These are phyloP conservation scores for Gari tellinella DNA, from an alignment of 2,888 invertebrate species.

Conservation along the genomic window DNA sequence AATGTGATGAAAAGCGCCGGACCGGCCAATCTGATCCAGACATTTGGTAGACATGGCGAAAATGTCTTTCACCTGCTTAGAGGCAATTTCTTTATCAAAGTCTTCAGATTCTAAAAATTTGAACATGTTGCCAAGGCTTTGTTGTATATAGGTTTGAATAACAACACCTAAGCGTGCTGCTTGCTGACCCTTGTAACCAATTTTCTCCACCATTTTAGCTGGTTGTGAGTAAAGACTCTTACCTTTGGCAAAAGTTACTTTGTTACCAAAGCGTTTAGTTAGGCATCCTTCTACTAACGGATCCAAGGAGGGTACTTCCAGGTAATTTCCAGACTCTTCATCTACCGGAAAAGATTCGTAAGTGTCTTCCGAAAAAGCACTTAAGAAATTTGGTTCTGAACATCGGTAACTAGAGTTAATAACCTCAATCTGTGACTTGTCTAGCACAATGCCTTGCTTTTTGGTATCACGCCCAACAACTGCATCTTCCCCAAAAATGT, in stretches of 20 bases:
- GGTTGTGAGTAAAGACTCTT: constrained; percentile 34
- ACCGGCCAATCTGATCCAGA: constrained; percentile 39
- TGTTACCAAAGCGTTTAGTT: constrained; percentile 23
- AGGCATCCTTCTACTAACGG: constrained; percentile 30
- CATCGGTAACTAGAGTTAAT: constrained; percentile 21
- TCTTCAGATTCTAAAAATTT: constrained; percentile 7
- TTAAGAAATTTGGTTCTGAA: constrained; percentile 33
- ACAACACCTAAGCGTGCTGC: constrained; percentile 33
- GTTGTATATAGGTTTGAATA: constrained; percentile 27
- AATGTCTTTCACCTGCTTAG: constrained; percentile 32
- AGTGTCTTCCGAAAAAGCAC: constrained; percentile 39
- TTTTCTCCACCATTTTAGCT: constrained; percentile 39
- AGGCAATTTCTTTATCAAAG: constrained; percentile 7
- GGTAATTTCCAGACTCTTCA: constrained; percentile 18
- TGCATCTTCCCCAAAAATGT: constrained; percentile 27
- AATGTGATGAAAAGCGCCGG: constrained; percentile 42
- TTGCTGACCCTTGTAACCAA: constrained; percentile 38
- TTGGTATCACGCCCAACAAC: constrained; percentile 3
- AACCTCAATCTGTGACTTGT: constrained; percentile 21
- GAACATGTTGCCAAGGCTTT: constrained; percentile 34
- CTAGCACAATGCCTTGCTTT: constrained; percentile 13
- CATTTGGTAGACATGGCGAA: constrained; percentile 45
- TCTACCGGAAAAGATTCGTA: constrained; percentile 17
- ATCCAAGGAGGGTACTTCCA: constrained; percentile 39
- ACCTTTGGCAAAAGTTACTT: constrained; percentile 35